Evolutionary conservation across 1,140 invertebrate genomes (phyloP), one percentile per base, ranked within the genome.

Genomic region (Colletes latitarsis): DNA sequence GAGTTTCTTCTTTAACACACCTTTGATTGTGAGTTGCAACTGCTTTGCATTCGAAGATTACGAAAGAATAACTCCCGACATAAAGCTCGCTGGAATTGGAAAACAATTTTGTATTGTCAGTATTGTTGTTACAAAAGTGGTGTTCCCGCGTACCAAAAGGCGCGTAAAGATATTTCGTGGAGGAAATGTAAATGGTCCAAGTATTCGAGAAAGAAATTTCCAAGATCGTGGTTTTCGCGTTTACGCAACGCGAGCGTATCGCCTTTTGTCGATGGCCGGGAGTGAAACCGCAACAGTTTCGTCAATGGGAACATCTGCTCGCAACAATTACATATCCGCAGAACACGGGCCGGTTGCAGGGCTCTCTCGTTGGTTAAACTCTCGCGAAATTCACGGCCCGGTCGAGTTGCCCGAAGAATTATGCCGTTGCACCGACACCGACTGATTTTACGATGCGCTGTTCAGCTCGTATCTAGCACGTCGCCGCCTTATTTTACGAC

Each of bases 401-500:
- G 60, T 6, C 60, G 60, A 30, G 60, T 52, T 12, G 55, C 72
- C 52, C 66, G 80, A 82, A 82, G 80, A 82, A 77, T 82, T 82
- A 82, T 82, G 75, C 67, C 67, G 80, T 58, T 58, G 80, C 75
- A 82, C 75, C 67, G 80, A 80, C 76, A 58, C 58, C 78, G 73
- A 74, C 74, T 77, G 82, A 84, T 84, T 84, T 84, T 84, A 84
- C 82, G 82, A 84, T 67, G 80, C 74, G 58, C 67, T 70, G 82
- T 81, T 79, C 49, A 78, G 73, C 62, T 66, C 79, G 80, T 84
- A 84, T 84, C 82, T 84, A 85, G 81, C 75, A 84, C 82, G 73
- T 84, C 69, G 82, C 82, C 84, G 77, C 84, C 84, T 87, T 86
- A 86, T 83, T 87, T 87, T 87, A 87, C 82, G 85, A 87, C 15